Evolutionary conservation across 2,797 vertebrate species (phyloP), one percentile per base, ranked within the genome.

Genomic region (Micrastur ruficollis): DNA sequence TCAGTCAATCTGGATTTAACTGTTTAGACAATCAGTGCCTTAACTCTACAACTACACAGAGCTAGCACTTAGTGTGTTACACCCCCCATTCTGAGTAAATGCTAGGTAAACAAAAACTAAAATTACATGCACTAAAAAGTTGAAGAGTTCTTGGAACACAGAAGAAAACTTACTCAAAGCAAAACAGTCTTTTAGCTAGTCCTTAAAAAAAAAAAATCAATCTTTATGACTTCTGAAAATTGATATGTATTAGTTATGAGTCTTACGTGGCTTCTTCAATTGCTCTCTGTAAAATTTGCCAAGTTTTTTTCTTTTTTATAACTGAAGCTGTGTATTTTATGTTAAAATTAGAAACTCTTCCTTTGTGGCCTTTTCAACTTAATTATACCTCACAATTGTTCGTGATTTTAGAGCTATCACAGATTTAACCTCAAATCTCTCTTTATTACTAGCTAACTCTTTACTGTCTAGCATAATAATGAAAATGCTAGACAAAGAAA

Each of bases 331-430:
- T 73, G 55, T 88, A 75, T 92, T 96, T 85, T 85, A 95, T 65
- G n/a, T 89, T 96, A 97, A 95, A 98, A 96, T 97, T 89, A 97
- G 89, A 96, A 97, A 58, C 55, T 53, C 62, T 47, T 95, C 66
- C 55, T 95, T 89, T 89, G 95, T 91, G 89, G 55, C 70, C 80
- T 96, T 93, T 97, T 96, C 71, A 97, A 96, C 71, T 95, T 97
- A 96, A 97, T 97, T 97, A 97, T 93, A 95, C 91, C 44, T 94
- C 76, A 95, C 21, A 97, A 94, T 96, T 94, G 68, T 93, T 97
- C 66, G 85, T 91, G 31, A 96, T 96, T 97, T 95, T 55, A 50
- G 27, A 94, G 75, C 79, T 52, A 73, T 84, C 92, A 94, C 66
- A 85, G 88, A 26, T 71, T 96, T 95, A 97, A 95, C 79, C 94